These are phyloP conservation scores for Pheosia tremula DNA, from an alignment of 2,888 invertebrate species.

Conservation along the genomic window DNA sequence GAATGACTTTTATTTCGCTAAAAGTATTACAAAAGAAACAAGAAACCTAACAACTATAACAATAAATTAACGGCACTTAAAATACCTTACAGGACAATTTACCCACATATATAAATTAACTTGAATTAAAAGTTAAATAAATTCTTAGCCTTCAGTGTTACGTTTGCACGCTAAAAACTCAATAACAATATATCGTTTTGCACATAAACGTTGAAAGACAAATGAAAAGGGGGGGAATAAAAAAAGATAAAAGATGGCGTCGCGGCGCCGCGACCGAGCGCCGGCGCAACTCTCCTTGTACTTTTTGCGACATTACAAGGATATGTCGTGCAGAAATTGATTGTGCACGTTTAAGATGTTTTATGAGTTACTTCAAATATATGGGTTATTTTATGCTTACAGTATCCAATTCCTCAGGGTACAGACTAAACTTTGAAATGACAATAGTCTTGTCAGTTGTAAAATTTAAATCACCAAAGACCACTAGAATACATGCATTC, in stretches of 20 bases:
- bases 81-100: slow-evolving; percentile 34
- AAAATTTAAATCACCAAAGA: too few species aligned
- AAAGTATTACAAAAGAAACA: slow-evolving; percentile 5
- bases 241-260: slow-evolving; percentile 51
- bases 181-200: slow-evolving; percentile 51
- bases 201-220: slow-evolving; percentile 42
- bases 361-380: slow-evolving; percentile 10
- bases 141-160: slow-evolving; percentile 36
- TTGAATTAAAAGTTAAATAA: slow-evolving; percentile 31
- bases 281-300: slow-evolving; percentile 47
- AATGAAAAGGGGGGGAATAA: slow-evolving; percentile 45
- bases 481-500: too few species aligned
- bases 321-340: slow-evolving; percentile 32
- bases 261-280: slow-evolving; percentile 44
- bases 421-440: too few species aligned
- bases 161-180: slow-evolving; percentile 39
- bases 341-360: slow-evolving; percentile 21
- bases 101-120: slow-evolving; percentile 42
- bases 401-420: too few species aligned
- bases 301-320: slow-evolving; percentile 47
- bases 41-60: slow-evolving; percentile 12
- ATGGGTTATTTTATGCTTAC: too few species aligned
- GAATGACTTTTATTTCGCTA: background rate
- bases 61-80: slow-evolving; percentile 24
- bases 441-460: too few species aligned